Base-by-base conservation (phyloP, 2,888 invertebrate genomes). In the Chrysolina oricalcia region DNA sequence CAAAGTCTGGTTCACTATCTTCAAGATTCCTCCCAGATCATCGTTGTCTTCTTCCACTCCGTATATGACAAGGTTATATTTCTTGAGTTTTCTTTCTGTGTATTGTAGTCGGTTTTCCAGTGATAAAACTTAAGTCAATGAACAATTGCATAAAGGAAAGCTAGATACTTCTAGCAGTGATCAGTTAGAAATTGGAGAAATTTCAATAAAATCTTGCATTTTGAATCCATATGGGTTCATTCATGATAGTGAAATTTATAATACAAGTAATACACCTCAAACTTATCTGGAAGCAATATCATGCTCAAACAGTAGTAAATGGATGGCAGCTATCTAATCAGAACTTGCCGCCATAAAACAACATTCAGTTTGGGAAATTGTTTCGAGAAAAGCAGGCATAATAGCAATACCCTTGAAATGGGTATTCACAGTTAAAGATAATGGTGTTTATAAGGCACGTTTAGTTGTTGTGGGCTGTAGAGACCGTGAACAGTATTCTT, bases 181-280 rank as follows among this genome's bases (percentile, higher is more conserved):
- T 48, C 48, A 17, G 48, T 48, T 48, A 17, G 17, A 48, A 48
- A 48, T 4, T 48, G 17, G 8, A n/a, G n/a, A 59, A 59, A 27
- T 59, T 59, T 5, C 27, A 27, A 59, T 59, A 21, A n/a, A 59
- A 19, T 23, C 23, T 13, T 59, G 27, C 21, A 5, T 59, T 59
- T 21, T 27, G 59, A 23, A 21, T 59, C 59, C 59, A 59, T 59
- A 23, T 23, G 59, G 59, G 23, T 59, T 59, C 10, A 15, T 59
- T 11, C n/a, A 27, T 59, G 11, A 27, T n/a, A 23, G 27, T 59
- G 15, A 21, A 21, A 62, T 27, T 62, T 1, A 62, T 50, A 50
- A 50, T 19, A 19, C 19, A 17, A 48, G n/a, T 48, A 48, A 48
- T 48, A 17, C 17, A 48, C 48, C 48, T 48, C 0, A 27, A 62